Conservation (phyloP, 2,888 invertebrate genomes). For the Cerastis rubricosa region DNA sequence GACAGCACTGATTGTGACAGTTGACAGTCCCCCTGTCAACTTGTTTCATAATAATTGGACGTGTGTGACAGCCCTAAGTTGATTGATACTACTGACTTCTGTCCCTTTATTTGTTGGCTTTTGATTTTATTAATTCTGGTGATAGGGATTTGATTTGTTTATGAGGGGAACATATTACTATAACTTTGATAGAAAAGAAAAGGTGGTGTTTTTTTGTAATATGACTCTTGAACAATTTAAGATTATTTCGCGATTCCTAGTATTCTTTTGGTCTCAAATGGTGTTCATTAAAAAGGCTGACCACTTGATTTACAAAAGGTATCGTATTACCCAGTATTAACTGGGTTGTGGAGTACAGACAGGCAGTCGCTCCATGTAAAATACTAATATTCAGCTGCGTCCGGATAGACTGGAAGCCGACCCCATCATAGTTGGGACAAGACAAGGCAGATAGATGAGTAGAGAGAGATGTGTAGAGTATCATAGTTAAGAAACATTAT, state of each 20-base stretch:
- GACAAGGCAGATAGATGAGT: too few species aligned
- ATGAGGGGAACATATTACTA: neutral
- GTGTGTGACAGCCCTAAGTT: conserved; percentile 74
- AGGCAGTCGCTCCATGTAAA: too few species aligned
- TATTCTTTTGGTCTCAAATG: neutral
- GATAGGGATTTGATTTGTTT: neutral
- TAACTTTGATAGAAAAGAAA: neutral
- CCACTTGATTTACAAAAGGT: too few species aligned
- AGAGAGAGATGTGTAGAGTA: too few species aligned
- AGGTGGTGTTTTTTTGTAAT: neutral
- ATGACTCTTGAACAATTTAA: neutral
- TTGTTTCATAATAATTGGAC: conserved; percentile 80
- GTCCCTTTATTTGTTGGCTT: conserved; percentile 51
- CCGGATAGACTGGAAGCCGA: too few species aligned
- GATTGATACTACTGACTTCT: conserved; percentile 70
- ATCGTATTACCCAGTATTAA: too few species aligned
- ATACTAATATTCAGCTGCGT: too few species aligned
- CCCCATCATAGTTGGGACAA: too few species aligned
- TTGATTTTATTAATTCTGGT: conserved; percentile 50
- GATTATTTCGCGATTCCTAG: neutral
- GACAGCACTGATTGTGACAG: conserved; percentile 78
- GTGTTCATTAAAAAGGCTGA: too few species aligned
- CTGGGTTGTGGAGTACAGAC: too few species aligned
- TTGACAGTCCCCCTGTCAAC: conserved; percentile 71
- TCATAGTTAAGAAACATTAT: too few species aligned